These are phyloP conservation scores for Aporrectodea caliginosa DNA, from an alignment of 1,140 invertebrate species.

Conservation along the genomic window DNA sequence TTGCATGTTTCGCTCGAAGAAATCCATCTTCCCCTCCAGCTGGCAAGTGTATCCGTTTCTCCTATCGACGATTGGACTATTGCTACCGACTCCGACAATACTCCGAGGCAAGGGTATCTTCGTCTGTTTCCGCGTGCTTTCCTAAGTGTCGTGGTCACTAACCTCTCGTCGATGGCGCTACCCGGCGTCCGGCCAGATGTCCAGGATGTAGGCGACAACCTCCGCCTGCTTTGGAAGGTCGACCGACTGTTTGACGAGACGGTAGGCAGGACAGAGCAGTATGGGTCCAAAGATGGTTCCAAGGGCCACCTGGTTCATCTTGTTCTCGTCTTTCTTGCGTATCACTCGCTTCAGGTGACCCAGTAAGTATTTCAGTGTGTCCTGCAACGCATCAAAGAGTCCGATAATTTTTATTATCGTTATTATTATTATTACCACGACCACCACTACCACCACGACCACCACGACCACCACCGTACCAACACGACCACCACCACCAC, in stretches of 20 bases:
- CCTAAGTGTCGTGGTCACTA: no score
- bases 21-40: no score
- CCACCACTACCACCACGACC: not conserved
- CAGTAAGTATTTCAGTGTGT: conserved; percentile 5
- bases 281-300: conserved; percentile 18
- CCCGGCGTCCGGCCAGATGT: conserved; percentile 72
- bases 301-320: conserved; percentile 6
- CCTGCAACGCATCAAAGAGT: not conserved
- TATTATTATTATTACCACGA: not conserved
- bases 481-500: no score
- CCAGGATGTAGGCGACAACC: conserved; percentile 61
- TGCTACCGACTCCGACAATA: no score
- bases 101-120: no score
- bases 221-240: conserved; percentile 12
- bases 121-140: no score
- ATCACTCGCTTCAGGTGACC: conserved; percentile 22
- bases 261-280: conserved; percentile 10
- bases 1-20: no score
- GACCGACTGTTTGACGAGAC: not conserved
- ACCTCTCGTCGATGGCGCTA: not conserved
- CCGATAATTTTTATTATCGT: not conserved
- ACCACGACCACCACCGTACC: not conserved
- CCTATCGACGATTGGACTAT: no score
- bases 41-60: no score
- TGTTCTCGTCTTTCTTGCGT: conserved; percentile 10